phyloP scores from a whole-genome alignment of 2,888 invertebrate genomes.

The Chironomus tentans region DNA sequence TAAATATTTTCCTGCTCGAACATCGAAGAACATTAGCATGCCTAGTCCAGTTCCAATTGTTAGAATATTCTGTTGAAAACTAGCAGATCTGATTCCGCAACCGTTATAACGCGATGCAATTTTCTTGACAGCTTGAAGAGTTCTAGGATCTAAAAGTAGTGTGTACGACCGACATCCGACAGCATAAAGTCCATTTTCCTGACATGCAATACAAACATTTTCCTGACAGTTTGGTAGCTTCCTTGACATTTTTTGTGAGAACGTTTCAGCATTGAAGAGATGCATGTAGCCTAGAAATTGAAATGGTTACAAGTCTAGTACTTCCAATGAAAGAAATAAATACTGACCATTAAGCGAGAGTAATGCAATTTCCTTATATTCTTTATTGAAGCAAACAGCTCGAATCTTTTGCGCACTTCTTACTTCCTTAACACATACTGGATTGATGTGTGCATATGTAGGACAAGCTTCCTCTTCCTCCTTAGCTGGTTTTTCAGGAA shows the following conservation, averaged over 20 bases:
- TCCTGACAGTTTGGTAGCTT: conserved; percentile 85
- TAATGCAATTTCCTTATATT: conserved; percentile 80
- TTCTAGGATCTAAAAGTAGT: conserved; percentile 77
- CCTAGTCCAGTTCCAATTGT: conserved; percentile 92
- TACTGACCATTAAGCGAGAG: conserved; percentile 70
- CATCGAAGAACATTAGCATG: conserved; percentile 86
- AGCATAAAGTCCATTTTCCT: conserved; percentile 81
- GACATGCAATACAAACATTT: conserved; percentile 84
- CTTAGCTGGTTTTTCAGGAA: conserved; percentile 36
- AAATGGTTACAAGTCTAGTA: no score
- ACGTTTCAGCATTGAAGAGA: conserved; percentile 83
- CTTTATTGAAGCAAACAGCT: conserved; percentile 78
- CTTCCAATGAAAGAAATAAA: no score
- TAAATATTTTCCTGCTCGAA: conserved; percentile 81
- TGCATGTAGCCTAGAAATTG: conserved; percentile 59
- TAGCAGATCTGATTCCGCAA: conserved; percentile 84
- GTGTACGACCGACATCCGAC: conserved; percentile 92
- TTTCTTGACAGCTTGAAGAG: conserved; percentile 69
- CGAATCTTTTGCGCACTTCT: conserved; percentile 66
- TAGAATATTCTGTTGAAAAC: conserved; percentile 80
- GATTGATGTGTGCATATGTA: conserved; percentile 50
- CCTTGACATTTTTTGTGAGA: conserved; percentile 76
- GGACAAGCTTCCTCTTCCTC: conserved; percentile 38
- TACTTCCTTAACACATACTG: conserved; percentile 67
- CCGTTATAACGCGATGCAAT: conserved; percentile 81